Conservation (phyloP, 2,797 vertebrate species). For the Pipistrellus pipistrellus region DNA sequence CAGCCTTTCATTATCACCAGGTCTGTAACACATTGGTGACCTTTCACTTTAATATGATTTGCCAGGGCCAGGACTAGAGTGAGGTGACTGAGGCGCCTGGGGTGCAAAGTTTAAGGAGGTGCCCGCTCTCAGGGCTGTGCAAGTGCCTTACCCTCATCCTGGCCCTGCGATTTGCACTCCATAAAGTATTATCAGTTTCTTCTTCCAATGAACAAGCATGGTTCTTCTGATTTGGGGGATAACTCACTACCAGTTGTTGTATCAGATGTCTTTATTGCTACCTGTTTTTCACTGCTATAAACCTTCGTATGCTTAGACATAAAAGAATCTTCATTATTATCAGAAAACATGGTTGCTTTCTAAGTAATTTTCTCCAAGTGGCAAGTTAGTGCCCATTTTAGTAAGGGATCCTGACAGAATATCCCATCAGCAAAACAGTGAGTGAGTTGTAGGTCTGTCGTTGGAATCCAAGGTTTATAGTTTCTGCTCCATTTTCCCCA, state of each 20-base stretch:
- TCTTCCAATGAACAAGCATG: not conserved
- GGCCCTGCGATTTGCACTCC: slow-evolving; percentile 66
- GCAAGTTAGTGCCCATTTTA: slow-evolving; percentile 28
- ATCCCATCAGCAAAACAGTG: slow-evolving; percentile 16
- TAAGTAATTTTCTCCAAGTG: slow-evolving; percentile 4
- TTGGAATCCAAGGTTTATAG: not conserved
- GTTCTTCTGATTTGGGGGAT: slow-evolving; percentile 20
- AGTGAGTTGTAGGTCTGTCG: slow-evolving; percentile 7
- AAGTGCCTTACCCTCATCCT: slow-evolving; percentile 72
- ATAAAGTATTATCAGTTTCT: slow-evolving; percentile 56
- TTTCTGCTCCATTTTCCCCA: slow-evolving; percentile 47
- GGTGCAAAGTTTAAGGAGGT: slow-evolving; percentile 46
- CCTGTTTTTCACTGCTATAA: slow-evolving; percentile 66
- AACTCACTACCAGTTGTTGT: slow-evolving; percentile 16
- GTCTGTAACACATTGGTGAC: slow-evolving; percentile 42
- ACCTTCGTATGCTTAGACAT: slow-evolving; percentile 60
- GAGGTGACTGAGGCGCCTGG: slow-evolving; percentile 41
- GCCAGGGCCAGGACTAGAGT: slow-evolving; percentile 73
- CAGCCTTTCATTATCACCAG: slow-evolving; percentile 43
- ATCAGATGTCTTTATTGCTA: slow-evolving; percentile 72
- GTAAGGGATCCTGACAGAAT: not conserved
- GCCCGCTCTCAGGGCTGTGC: slow-evolving; percentile 52
- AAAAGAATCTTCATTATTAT: slow-evolving; percentile 56
- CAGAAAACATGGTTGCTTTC: slow-evolving; percentile 62
- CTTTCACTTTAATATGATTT: slow-evolving; percentile 72